These are phyloP conservation scores for Gambusia affinis DNA, from an alignment of 2,113 vertebrate genomes.

Conservation along the genomic window DNA sequence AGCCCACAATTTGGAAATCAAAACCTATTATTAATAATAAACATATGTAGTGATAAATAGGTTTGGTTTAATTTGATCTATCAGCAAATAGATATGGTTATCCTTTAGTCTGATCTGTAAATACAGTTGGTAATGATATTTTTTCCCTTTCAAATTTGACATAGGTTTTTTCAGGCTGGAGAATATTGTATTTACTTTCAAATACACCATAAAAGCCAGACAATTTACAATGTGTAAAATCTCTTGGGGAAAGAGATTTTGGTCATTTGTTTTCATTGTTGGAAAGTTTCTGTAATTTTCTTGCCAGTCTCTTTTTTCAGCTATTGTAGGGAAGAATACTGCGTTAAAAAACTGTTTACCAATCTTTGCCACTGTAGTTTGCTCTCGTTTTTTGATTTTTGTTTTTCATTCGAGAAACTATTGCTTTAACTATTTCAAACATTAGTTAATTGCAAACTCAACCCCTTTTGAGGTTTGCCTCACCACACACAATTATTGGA, in stretches of 20 bases:
- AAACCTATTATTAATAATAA: too few species aligned
- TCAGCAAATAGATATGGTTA: too few species aligned
- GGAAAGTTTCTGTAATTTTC: not conserved
- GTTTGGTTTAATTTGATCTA: too few species aligned
- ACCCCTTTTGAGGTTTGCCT: too few species aligned
- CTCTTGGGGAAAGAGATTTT: not conserved
- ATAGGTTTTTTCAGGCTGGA: conserved; percentile 18
- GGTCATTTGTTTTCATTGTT: not conserved
- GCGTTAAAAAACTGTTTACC: not conserved
- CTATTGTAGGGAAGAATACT: not conserved
- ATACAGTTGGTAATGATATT: not conserved
- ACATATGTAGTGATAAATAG: too few species aligned
- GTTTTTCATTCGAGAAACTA: not conserved
- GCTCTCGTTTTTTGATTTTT: not conserved
- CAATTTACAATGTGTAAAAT: conserved; percentile 27
- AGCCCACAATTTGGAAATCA: too few species aligned
- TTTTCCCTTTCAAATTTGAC: conserved; percentile 32
- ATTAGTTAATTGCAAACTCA: not conserved
- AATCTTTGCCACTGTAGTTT: too few species aligned
- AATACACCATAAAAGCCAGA: not conserved
- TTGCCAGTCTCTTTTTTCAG: not conserved
- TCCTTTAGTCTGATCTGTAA: too few species aligned
- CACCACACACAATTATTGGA: too few species aligned
- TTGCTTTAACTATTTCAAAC: not conserved
- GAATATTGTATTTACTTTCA: conserved; percentile 35